phyloP scores from a whole-genome alignment of 2,888 invertebrate species.

The Chaetogeoica ovagalla region DNA sequence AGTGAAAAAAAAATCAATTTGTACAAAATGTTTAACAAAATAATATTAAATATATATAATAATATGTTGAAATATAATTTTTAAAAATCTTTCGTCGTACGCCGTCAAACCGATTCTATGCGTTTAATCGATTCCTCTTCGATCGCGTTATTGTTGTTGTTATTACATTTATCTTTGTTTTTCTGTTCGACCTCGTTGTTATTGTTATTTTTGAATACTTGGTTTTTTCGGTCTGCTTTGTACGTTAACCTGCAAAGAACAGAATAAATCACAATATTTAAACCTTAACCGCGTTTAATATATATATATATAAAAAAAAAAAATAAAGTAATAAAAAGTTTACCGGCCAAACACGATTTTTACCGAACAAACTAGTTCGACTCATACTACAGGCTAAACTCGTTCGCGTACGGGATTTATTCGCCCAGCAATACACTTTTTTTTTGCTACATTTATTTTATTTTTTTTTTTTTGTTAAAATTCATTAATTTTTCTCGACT shows the following conservation, averaged over 20 bases:
- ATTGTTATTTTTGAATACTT: constrained; percentile 16
- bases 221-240: constrained; percentile 13
- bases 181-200: background rate
- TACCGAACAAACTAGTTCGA: no score
- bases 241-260: constrained; percentile 30
- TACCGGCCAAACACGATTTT: no score
- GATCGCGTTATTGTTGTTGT: background rate
- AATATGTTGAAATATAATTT: background rate
- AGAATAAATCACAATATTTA: background rate
- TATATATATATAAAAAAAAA: no score
- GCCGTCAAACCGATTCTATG: constrained; percentile 24
- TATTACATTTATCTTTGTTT: constrained; percentile 24
- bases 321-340: no score
- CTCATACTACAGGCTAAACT: no score
- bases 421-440: no score
- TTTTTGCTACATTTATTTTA: no score
- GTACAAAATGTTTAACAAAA: background rate
- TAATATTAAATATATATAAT: background rate
- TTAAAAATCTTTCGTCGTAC: background rate
- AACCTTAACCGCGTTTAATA: no score
- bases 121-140: constrained; percentile 5
- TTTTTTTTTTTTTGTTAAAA: no score
- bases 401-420: no score
- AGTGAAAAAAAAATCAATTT: background rate
- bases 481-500: no score